Base-by-base conservation (phyloP, 1,140 invertebrate genomes). In the Cyclargus thomasi region DNA sequence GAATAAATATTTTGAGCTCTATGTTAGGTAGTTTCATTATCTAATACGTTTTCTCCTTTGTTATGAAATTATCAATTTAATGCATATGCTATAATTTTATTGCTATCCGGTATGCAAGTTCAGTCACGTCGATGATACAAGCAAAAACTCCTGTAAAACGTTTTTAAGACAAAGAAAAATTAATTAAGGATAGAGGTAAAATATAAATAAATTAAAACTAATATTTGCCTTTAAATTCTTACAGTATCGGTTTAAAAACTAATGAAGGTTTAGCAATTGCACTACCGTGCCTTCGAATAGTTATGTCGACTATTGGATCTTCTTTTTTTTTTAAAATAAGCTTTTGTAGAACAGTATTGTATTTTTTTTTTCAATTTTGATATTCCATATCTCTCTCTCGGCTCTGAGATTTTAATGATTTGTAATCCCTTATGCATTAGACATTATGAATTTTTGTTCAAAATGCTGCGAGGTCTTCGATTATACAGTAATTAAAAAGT, bases 241-340 rank as follows among this genome's bases (percentile, higher is more conserved):
- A n/a, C n/a, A n/a, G 4, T 29, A 29, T 5, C 1, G 29, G 8
- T 29, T 29, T 2, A 29, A 29, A 29, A 4, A 29, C 29, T 29
- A 6, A 3, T 6, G 4, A 29, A 29, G 3, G 39, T 16, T 4
- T 47, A 11, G 39, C 39, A 16, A 16, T 3, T 35, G n/a, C 29
- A 35, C 39, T 8, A 47, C 39, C 39, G 11, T 16, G 39, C 14
- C 39, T 16, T 16, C 39, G 3, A 11, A 47, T 47, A 47, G 20
- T 20, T 21, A 59, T 59, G 55, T 59, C 55, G 55, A 59, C 55
- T 59, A 59, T 59, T 59, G 55, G 55, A 59, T 59, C 55, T 59
- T 59, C 55, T 11, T 6, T 29, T 29, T 29, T 29, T 29, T 4
- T 29, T 3, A 7, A 29, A 29, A 3, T 29, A 29, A 29, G 8